Evolutionary conservation across 2,888 invertebrate species (phyloP).

Genomic region (Fragum whitleyi): DNA sequence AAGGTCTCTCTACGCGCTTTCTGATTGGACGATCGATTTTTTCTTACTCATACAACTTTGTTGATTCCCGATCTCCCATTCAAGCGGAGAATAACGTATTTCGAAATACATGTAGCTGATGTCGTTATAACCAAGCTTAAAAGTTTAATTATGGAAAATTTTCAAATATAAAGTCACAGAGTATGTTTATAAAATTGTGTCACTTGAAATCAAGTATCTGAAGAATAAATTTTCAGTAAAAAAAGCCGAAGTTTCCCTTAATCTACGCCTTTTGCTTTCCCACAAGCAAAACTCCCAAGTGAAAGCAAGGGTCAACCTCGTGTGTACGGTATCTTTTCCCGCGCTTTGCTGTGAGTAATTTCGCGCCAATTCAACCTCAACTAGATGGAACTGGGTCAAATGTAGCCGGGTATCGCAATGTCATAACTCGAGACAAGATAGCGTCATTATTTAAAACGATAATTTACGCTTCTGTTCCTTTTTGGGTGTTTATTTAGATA

Average conservation of each 20-base stretch:
- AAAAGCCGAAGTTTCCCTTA: no score
- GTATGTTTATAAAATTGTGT: no score
- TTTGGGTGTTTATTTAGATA: no score
- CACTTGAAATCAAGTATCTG: no score
- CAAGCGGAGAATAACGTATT: neutral
- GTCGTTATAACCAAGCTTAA: no score
- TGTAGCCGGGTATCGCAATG: slow-evolving; percentile 11
- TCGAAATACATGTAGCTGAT: neutral
- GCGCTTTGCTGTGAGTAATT: slow-evolving; percentile 30
- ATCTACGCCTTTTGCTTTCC: no score
- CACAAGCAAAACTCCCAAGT: no score
- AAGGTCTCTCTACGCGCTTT: slow-evolving; percentile 25
- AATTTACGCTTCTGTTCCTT: neutral
- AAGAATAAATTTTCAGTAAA: no score
- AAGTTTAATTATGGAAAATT: no score
- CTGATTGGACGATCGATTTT: slow-evolving; percentile 57
- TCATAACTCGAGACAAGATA: neutral
- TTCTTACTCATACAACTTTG: slow-evolving; percentile 44
- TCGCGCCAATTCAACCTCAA: slow-evolving; percentile 16
- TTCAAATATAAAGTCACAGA: no score
- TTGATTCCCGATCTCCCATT: slow-evolving; percentile 6
- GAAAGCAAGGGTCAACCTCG: slow-evolving; percentile 13
- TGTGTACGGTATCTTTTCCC: slow-evolving; percentile 18
- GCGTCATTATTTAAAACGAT: neutral
- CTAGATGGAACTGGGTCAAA: slow-evolving; percentile 23